Evolutionary conservation across 2,888 invertebrate genomes (phyloP), one percentile per base, ranked within the genome.

Genomic region (Oscheius myriophilus): DNA sequence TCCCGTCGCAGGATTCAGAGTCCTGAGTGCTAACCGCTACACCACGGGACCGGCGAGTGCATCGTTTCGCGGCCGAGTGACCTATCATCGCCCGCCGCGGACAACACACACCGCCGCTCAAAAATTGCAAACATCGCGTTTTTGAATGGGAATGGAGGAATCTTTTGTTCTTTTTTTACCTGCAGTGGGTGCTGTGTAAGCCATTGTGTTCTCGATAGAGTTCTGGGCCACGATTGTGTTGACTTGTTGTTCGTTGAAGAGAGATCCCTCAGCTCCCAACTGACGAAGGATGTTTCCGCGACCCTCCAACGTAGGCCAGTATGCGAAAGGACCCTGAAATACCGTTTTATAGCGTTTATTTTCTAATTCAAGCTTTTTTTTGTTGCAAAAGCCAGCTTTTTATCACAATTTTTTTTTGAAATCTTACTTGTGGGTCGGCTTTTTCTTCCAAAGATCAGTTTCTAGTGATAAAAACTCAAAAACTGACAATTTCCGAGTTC

Each of bases 231-330:
- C 76, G 45, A 84, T 75, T 55, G 76, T 82, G 69, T 82, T 80
- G 58, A 85, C 73, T 65, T 82, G 81, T 26, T 73, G 71, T 62
- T 85, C 85, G 21, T 66, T 72, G 73, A 85, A 82, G 66, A 85
- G 70, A 26, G 79, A 75, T 12, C 84, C 84, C 52, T 80, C 80
- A 9, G 75, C 70, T 2, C 71, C 80, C 61, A 76, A 70, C 64
- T 75, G 61, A 53, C 80, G 64, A 43, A 70, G 67, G 33, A 33
- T 33, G 55, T 78, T 78, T 11, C 80, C 75, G 23, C 79, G 63
- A 39, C 84, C 84, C 55, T 84, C 84, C 9, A 84, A 69, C 2
- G 84, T 84, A 23, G 79, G 70, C 75, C 82, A 84, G 18, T 75
- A 76, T 21, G 78, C 80, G n/a, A 33, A 33, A 33, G 33, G 33